Conservation (phyloP, 1,140 invertebrate genomes). For the Cryptotermes secundus region DNA sequence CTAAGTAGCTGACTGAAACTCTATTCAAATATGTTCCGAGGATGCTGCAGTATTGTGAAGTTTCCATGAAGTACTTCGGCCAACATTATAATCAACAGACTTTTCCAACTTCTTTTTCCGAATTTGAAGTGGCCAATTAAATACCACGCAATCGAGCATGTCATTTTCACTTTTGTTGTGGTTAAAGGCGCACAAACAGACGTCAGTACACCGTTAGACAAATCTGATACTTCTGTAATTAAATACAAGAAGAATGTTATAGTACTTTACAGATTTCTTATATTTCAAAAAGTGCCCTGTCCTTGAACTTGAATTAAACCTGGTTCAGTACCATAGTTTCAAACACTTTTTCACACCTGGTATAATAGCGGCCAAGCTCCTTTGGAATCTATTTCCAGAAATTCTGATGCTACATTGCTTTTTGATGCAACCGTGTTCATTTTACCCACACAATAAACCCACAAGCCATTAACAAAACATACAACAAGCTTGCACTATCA, state of each 20-base stretch:
- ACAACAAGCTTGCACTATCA: background rate
- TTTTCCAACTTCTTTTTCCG: too few species aligned
- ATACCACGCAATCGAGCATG: too few species aligned
- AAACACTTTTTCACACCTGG: slow-evolving; percentile 53
- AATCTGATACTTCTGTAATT: background rate
- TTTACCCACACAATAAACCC: slow-evolving; percentile 25
- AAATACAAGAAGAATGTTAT: background rate
- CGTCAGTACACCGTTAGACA: background rate
- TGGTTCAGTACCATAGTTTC: background rate
- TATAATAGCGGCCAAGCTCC: slow-evolving; percentile 64
- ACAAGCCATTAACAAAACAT: background rate
- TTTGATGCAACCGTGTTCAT: slow-evolving; percentile 42
- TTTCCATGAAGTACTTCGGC: too few species aligned
- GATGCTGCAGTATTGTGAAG: too few species aligned
- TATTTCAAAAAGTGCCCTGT: background rate
- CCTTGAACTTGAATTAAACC: slow-evolving; percentile 14
- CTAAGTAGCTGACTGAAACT: too few species aligned
- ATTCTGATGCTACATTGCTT: slow-evolving; percentile 66
- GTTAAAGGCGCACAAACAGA: background rate
- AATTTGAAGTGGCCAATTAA: too few species aligned
- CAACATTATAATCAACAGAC: too few species aligned
- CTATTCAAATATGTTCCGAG: too few species aligned
- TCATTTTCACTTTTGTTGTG: too few species aligned
- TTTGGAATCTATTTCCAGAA: slow-evolving; percentile 61
- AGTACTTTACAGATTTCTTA: background rate